A percentile compares a stretch with the other conserved stretches of the same genome.
These are phyloP conservation scores for Teleogryllus oceanicus DNA, from an alignment of 2,888 invertebrate genomes.

Conservation along the genomic window DNA sequence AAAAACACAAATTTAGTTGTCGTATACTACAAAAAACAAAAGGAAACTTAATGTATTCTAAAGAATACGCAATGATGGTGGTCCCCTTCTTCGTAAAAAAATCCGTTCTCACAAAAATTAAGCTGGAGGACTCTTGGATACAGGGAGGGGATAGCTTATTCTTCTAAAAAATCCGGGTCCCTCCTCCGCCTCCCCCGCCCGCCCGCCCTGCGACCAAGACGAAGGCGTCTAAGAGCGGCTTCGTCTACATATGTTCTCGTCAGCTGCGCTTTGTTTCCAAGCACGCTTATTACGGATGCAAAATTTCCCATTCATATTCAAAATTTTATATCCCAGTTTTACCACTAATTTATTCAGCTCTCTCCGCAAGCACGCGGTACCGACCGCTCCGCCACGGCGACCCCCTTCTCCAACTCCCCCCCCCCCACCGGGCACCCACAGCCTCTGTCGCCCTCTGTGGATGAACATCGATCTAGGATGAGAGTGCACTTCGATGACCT, in stretches of 20 bases:
- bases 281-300: constrained; percentile 77
- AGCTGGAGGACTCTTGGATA: neutral
- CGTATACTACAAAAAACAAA: no score
- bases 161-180: neutral
- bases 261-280: constrained; percentile 57
- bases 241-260: constrained; percentile 62
- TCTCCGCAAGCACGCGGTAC: neutral
- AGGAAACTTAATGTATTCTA: no score
- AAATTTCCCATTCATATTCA: constrained; percentile 86
- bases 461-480: no score
- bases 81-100: neutral
- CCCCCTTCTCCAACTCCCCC: neutral
- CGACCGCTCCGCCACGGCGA: neutral
- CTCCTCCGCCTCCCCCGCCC: neutral
- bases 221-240: neutral
- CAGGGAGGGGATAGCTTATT: neutral
- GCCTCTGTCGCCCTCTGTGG: no score
- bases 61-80: no score
- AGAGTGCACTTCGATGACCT: no score
- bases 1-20: no score
- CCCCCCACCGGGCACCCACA: no score
- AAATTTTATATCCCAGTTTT: constrained; percentile 77
- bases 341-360: constrained; percentile 71
- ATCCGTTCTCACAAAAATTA: neutral
- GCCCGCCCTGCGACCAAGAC: neutral